phyloP scores from a whole-genome alignment of 2,888 invertebrate genomes.

The Odontothrips loti region DNA sequence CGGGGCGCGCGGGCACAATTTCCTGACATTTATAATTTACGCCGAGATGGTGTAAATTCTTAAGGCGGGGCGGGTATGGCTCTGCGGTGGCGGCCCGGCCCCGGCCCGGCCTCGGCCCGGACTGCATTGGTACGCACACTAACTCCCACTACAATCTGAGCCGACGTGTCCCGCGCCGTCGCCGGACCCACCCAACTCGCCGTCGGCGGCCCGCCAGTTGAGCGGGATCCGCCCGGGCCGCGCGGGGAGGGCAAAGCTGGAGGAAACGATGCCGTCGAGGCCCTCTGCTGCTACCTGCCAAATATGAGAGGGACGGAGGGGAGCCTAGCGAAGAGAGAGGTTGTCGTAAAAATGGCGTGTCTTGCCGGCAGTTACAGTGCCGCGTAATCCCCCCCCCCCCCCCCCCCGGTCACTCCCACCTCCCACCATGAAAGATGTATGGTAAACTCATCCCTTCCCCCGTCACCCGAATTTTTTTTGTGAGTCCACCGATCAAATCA shows the following conservation, averaged over 20 bases:
- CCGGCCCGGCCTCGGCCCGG: neutral
- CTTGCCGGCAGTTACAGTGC: neutral
- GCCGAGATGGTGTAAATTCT: slow-evolving; percentile 24
- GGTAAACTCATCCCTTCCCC: neutral
- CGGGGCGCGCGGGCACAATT: slow-evolving; percentile 1
- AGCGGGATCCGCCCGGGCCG: too few relatives aligned
- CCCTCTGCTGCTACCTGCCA: too few relatives aligned
- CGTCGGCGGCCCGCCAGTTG: too few relatives aligned
- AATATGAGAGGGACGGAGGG: too few relatives aligned
- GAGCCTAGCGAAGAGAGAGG: neutral
- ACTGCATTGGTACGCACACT: slow-evolving; percentile 1
- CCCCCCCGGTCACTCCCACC: neutral
- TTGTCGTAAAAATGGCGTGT: neutral
- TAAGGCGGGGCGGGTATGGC: neutral
- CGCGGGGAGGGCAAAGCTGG: too few relatives aligned
- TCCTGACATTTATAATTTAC: slow-evolving; percentile 22
- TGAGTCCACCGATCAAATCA: too few relatives aligned
- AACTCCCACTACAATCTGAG: slow-evolving; percentile 7
- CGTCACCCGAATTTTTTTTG: too few relatives aligned
- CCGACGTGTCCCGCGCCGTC: too few relatives aligned
- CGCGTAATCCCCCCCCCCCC: neutral
- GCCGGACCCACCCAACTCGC: too few relatives aligned
- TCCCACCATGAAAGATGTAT: neutral
- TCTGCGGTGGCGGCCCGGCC: neutral
- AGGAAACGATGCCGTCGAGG: too few relatives aligned